Base-by-base conservation (phyloP, 1,140 invertebrate genomes). In the Aphidius ervi region DNA sequence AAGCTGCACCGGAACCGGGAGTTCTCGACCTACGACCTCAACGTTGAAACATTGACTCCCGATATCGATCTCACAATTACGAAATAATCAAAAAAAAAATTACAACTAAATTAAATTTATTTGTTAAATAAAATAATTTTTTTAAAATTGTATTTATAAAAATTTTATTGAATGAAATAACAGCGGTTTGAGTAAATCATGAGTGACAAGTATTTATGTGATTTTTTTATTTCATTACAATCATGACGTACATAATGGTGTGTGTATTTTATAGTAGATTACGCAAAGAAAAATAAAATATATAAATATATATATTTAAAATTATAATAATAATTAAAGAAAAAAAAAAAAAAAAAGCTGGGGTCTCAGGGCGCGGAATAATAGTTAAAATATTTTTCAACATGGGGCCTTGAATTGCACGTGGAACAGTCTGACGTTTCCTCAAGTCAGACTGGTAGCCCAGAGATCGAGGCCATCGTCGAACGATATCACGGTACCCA, bases 381-480 rank as follows among this genome's bases (percentile, higher is more conserved):
- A 6, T 31, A 31, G 23, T 31, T 31, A 31, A 31, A 31, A 31
- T 31, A 31, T 31, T 31, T 31, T 31, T 23, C 6, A 42, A 52
- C 20, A 53, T 6, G 42, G 41, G 58, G 31, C 53, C 47, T 62
- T 57, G 61, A 47, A 37, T 59, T 52, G 53, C 62, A 63, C 62
- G 62, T 63, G 62, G 43, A 59, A 57, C 16, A 50, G 39, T 63
- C 58, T 63, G 62, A 63, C 62, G 58, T 63, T 63, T 63, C 58
- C 46, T 47, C 62, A 37, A 9, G 54, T 39, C n/a, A 23, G 37
- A n/a, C 47, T 55, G 20, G 45, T 31, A 6, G 31, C 40, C 4
- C 9, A 9, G n/a, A 23, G 47, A 62, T 62, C 61, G 61, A 62
- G 61, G 60, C 60, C 61, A 58, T 45, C 46, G 23, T 39, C 48